phyloP scores from a whole-genome alignment of 2,113 vertebrate species.

The Mormyrus lacerda region DNA sequence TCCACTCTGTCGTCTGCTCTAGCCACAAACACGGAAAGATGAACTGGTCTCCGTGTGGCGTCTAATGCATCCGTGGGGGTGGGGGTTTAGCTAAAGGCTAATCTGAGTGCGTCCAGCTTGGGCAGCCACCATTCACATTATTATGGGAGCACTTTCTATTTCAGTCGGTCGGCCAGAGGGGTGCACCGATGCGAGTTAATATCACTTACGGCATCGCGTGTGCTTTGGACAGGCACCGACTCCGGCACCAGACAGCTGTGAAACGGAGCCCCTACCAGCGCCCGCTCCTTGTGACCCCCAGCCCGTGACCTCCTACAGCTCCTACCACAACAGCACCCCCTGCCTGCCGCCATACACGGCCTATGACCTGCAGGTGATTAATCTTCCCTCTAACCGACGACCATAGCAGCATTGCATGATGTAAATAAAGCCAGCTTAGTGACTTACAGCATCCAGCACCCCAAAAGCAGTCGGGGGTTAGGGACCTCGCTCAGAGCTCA shows the following conservation, averaged over 20 bases:
- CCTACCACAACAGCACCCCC: slow-evolving; percentile 81
- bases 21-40: neutral
- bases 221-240: slow-evolving; percentile 68
- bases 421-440: neutral
- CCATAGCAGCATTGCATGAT: neutral
- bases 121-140: neutral
- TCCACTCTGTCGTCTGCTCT: neutral
- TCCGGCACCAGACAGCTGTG: slow-evolving; percentile 70
- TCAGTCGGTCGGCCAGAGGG: neutral
- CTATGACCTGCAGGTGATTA: slow-evolving; percentile 87
- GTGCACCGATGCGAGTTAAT: neutral
- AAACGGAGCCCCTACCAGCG: slow-evolving; percentile 74
- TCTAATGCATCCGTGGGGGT: neutral
- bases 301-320: slow-evolving; percentile 70
- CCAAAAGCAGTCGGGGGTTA: neutral
- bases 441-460: neutral
- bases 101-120: neutral
- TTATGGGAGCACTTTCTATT: neutral
- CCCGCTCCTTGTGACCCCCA: slow-evolving; percentile 68
- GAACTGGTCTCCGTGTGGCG: neutral
- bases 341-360: slow-evolving; percentile 91
- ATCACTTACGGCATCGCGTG: neutral
- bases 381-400: neutral
- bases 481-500: too few relatives aligned
- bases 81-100: neutral